Percentiles rank a stretch among this genome's conserved stretches.
phyloP scores from a whole-genome alignment of 1,140 invertebrate species.

The Magallana gigas region DNA sequence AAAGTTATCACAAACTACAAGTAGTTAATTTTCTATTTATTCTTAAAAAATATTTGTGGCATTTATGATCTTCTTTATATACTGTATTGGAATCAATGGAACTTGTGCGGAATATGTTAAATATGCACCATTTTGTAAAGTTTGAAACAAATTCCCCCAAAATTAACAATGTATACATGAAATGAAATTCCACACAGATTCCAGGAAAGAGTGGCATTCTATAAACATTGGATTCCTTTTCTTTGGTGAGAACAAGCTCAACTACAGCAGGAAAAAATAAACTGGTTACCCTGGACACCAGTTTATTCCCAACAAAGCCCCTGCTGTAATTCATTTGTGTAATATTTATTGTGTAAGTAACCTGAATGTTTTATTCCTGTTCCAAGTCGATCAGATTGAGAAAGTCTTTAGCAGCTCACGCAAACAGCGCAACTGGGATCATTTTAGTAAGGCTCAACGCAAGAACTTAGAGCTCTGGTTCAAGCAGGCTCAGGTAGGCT shows the following conservation, averaged over 20 bases:
- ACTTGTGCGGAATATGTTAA: background rate
- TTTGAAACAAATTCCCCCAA: too few species aligned
- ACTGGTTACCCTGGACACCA: background rate
- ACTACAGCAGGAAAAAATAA: slow-evolving; percentile 2
- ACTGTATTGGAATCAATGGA: slow-evolving; percentile 18
- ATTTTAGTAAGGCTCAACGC: slow-evolving; percentile 98
- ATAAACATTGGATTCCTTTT: slow-evolving; percentile 16
- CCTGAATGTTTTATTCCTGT: slow-evolving; percentile 54
- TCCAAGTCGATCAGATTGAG: slow-evolving; percentile 96
- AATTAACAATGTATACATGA: too few species aligned
- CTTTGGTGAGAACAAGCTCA: slow-evolving; percentile 11
- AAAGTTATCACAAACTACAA: background rate
- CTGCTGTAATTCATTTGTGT: slow-evolving; percentile 21
- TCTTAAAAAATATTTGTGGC: background rate
- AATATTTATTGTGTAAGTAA: slow-evolving; percentile 32
- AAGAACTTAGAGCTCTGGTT: slow-evolving; percentile 99
- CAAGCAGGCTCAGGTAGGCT: slow-evolving; percentile 97
- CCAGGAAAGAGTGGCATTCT: slow-evolving; percentile 5
- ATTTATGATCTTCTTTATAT: slow-evolving; percentile 13
- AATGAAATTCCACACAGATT: background rate
- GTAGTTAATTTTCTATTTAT: background rate
- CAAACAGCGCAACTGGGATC: slow-evolving; percentile 99
- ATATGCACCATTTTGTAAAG: too few species aligned
- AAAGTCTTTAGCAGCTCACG: slow-evolving; percentile 95
- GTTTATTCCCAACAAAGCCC: slow-evolving; percentile 12